Conservation (phyloP, 1,140 invertebrate species). For the Coelopa frigida region DNA sequence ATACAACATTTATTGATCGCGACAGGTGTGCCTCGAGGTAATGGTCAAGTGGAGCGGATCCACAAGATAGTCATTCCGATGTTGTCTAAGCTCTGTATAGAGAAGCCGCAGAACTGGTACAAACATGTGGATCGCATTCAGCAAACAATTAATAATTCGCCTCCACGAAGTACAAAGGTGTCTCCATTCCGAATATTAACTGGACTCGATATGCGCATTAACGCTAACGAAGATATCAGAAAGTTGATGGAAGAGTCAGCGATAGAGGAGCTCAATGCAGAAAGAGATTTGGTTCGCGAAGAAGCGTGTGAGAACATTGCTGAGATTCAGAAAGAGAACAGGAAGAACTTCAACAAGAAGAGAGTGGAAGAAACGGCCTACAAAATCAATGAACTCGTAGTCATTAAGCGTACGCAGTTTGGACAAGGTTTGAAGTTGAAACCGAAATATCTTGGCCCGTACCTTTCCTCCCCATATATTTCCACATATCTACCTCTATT, state of each 20-base stretch:
- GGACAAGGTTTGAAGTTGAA: slow-evolving; percentile 27
- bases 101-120: neutral
- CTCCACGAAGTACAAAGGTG: slow-evolving; percentile 13
- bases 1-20: slow-evolving; percentile 23
- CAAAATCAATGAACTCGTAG: slow-evolving; percentile 30
- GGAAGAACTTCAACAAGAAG: slow-evolving; percentile 11
- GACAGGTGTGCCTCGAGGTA: slow-evolving; percentile 19
- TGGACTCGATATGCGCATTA: slow-evolving; percentile 16
- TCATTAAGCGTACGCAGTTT: slow-evolving; percentile 42
- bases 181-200: slow-evolving; percentile 4
- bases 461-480: too few species aligned
- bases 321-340: neutral
- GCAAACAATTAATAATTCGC: slow-evolving; percentile 5
- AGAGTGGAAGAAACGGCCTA: slow-evolving; percentile 16
- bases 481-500: too few species aligned
- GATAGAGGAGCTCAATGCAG: neutral
- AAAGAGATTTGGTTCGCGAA: neutral
- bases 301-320: slow-evolving; percentile 17
- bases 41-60: slow-evolving; percentile 23
- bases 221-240: slow-evolving; percentile 11
- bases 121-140: slow-evolving; percentile 16
- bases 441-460: slow-evolving; percentile 35
- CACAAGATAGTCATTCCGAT: slow-evolving; percentile 22
- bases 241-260: neutral
- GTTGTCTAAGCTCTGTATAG: slow-evolving; percentile 18